phyloP scores from a whole-genome alignment of 2,888 invertebrate species.

The Vanessa cardui region DNA sequence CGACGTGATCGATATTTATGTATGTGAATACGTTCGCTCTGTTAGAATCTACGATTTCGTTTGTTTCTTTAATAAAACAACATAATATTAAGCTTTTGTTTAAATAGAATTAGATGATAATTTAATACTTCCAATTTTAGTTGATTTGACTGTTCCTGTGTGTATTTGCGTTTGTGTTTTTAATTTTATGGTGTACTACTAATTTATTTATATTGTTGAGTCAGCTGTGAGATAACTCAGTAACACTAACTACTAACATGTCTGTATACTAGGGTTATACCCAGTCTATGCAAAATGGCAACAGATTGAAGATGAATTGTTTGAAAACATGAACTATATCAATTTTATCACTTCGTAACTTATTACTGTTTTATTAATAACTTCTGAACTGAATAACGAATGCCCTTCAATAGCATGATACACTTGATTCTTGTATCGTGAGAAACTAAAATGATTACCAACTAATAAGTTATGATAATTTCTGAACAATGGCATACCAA shows the following conservation, averaged over 20 bases:
- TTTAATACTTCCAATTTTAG: slow-evolving; percentile 46
- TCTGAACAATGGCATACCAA: neutral
- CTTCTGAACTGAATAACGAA: no score
- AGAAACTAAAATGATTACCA: neutral
- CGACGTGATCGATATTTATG: slow-evolving; percentile 7
- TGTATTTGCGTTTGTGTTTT: slow-evolving; percentile 52
- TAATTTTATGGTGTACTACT: slow-evolving; percentile 48
- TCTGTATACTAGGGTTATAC: neutral
- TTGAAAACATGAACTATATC: no score
- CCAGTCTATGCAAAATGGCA: no score
- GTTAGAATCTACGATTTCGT: slow-evolving; percentile 3
- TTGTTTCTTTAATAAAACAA: slow-evolving; percentile 18
- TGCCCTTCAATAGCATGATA: no score
- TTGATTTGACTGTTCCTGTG: slow-evolving; percentile 50
- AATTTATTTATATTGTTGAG: slow-evolving; percentile 27
- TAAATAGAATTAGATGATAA: slow-evolving; percentile 34
- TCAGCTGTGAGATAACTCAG: slow-evolving; percentile 8
- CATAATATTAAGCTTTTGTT: slow-evolving; percentile 34
- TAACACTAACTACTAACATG: neutral
- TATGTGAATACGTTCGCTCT: neutral
- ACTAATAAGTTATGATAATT: neutral
- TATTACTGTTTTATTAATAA: no score
- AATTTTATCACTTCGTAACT: no score
- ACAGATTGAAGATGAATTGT: no score
- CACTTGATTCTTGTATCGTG: no score